phyloP scores from a whole-genome alignment of 2,888 invertebrate genomes.

The Metopia argyrocephala region DNA sequence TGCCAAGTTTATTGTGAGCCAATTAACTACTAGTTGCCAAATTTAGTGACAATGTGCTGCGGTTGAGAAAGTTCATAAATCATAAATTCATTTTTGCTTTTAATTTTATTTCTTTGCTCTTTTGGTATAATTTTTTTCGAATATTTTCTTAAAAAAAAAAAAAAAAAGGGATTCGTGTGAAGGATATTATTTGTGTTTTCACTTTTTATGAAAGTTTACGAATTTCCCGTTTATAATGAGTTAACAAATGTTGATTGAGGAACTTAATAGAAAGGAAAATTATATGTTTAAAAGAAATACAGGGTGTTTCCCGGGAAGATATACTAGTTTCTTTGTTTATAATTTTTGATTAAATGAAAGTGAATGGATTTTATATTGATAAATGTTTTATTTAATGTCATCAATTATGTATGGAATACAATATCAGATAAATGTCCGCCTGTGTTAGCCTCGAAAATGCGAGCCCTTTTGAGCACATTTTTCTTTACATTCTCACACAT shows the following conservation, averaged over 20 bases:
- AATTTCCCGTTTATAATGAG: neutral
- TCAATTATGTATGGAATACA: too few relatives aligned
- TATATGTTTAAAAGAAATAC: neutral
- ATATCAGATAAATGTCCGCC: too few relatives aligned
- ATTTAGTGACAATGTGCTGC: conserved; percentile 63
- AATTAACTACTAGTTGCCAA: conserved; percentile 50
- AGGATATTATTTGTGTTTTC: neutral
- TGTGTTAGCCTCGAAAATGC: too few relatives aligned
- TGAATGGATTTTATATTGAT: too few relatives aligned
- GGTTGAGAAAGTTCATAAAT: conserved; percentile 60
- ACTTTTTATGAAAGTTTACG: neutral
- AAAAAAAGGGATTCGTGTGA: neutral
- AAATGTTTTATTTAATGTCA: too few relatives aligned
- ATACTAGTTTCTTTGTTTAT: too few relatives aligned
- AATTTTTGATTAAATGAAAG: too few relatives aligned
- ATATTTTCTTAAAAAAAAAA: neutral
- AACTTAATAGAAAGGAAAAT: neutral
- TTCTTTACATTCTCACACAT: too few relatives aligned
- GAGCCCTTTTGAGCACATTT: too few relatives aligned
- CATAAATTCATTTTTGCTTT: conserved; percentile 42
- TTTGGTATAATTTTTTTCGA: neutral
- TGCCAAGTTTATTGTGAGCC: conserved; percentile 61
- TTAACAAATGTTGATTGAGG: neutral
- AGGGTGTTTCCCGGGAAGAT: too few relatives aligned
- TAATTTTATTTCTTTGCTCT: neutral